phyloP scores from a whole-genome alignment of 2,113 vertebrate genomes.

The Benitochromis conjunctus region DNA sequence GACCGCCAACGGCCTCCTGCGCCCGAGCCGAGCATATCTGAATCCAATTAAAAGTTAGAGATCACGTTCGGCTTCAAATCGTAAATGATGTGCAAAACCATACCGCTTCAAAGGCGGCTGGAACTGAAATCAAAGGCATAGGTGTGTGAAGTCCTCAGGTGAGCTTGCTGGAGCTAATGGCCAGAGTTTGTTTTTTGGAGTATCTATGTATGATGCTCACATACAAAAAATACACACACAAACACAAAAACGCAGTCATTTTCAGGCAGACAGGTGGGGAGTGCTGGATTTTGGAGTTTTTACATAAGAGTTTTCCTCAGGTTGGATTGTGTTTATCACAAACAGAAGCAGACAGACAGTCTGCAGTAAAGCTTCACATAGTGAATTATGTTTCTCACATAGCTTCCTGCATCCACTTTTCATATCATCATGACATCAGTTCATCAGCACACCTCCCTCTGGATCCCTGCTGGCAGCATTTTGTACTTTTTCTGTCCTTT shows the following conservation, averaged over 20 bases:
- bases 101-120: neutral
- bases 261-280: neutral
- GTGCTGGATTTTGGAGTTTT: neutral
- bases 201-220: neutral
- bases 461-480: neutral
- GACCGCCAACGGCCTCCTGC: neutral
- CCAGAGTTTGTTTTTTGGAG: neutral
- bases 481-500: neutral
- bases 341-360: neutral
- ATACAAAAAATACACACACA: neutral
- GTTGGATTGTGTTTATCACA: neutral
- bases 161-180: constrained; percentile 3
- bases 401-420: neutral
- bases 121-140: constrained; percentile 32
- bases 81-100: neutral
- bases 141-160: constrained; percentile 33
- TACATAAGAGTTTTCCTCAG: neutral
- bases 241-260: neutral
- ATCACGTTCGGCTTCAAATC: neutral
- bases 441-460: neutral
- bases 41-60: constrained; percentile 45
- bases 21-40: neutral
- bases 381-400: neutral
- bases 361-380: neutral
- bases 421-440: neutral